These are phyloP conservation scores for Acromyrmex heyeri DNA, from an alignment of 1,140 invertebrate genomes.

Conservation along the genomic window DNA sequence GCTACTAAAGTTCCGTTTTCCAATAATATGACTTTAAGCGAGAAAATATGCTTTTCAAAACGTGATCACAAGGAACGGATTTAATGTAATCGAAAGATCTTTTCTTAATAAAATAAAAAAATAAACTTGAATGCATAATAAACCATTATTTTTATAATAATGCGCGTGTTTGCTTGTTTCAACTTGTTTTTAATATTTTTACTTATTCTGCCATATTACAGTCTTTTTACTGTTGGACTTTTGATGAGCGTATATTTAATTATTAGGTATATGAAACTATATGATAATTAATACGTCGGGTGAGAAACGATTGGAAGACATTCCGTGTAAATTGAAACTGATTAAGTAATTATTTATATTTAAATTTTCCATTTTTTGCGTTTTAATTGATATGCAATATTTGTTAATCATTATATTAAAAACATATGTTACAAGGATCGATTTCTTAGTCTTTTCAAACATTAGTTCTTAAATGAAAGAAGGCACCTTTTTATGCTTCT, in stretches of 20 bases:
- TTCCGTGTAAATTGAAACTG: background rate
- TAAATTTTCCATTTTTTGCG: background rate
- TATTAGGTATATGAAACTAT: background rate
- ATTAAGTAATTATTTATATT: constrained; percentile 1
- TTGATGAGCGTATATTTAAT: background rate
- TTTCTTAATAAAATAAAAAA: constrained; percentile 9
- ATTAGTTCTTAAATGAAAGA: background rate
- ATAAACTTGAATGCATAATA: background rate
- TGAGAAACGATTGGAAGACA: background rate
- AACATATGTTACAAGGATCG: background rate
- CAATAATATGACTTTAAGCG: constrained; percentile 29
- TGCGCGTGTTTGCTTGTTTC: background rate
- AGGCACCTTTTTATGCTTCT: background rate
- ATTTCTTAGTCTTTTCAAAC: background rate
- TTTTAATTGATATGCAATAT: background rate
- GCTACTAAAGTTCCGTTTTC: constrained; percentile 27
- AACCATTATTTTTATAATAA: background rate
- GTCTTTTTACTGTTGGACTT: background rate
- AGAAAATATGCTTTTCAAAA: constrained; percentile 41
- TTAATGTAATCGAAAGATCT: constrained; percentile 14
- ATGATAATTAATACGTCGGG: background rate
- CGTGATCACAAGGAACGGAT: constrained; percentile 5
- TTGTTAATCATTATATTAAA: background rate
- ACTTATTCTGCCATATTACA: background rate
- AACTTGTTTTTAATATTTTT: background rate